Conservation (phyloP, 2,797 vertebrate species). For the Nannoperca obscura region DNA sequence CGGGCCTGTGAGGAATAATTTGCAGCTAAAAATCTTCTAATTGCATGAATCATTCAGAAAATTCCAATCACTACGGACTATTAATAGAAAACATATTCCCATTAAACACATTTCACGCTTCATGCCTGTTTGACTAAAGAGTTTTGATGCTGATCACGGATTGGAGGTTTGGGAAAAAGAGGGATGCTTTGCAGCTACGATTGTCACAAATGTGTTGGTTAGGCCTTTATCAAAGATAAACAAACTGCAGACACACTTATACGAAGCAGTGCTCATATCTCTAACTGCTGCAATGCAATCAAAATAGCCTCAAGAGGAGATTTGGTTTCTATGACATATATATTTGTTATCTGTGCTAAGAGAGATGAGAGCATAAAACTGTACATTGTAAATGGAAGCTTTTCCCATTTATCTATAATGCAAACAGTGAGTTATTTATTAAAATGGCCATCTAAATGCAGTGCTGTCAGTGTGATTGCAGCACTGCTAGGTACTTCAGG, state of each 20-base stretch:
- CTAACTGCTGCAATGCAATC: slow-evolving; percentile 47
- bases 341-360: slow-evolving; percentile 38
- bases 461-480: slow-evolving; percentile 53
- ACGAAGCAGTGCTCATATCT: slow-evolving; percentile 11
- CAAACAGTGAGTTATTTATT: slow-evolving; percentile 72
- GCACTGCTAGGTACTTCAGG: slow-evolving; percentile 50
- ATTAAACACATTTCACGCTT: slow-evolving; percentile 74
- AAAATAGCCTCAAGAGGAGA: slow-evolving; percentile 49
- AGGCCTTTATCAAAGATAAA: slow-evolving; percentile 37
- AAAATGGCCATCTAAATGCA: slow-evolving; percentile 67
- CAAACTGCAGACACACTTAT: slow-evolving; percentile 25
- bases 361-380: slow-evolving; percentile 44
- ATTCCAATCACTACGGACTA: slow-evolving; percentile 70
- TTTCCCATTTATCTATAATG: slow-evolving; percentile 60
- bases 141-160: slow-evolving; percentile 37
- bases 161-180: slow-evolving; percentile 15
- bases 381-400: slow-evolving; percentile 43
- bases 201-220: slow-evolving; percentile 16
- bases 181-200: slow-evolving; percentile 25
- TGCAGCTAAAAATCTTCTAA: slow-evolving; percentile 72
- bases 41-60: slow-evolving; percentile 76
- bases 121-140: slow-evolving; percentile 44
- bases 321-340: slow-evolving; percentile 51
- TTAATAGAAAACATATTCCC: slow-evolving; percentile 69
- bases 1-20: slow-evolving; percentile 69